A percentile compares a stretch with the other conserved stretches of the same genome.
Evolutionary conservation across 2,113 vertebrate species (phyloP).

Genomic region (Mormyrus lacerda): DNA sequence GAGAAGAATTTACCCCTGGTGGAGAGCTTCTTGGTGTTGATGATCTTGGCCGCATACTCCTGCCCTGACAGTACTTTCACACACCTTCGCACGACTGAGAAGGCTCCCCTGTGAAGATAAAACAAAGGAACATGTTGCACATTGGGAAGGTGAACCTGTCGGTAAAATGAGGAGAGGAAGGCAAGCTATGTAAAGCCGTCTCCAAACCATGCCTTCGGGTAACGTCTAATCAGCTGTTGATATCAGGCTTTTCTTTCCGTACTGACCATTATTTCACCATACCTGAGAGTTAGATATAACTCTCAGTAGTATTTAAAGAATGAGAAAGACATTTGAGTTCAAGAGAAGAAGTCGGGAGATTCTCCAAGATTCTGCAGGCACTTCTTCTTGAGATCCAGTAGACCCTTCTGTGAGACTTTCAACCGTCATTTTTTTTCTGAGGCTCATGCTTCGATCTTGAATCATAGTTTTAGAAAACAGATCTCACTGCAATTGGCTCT

Average conservation of each 20-base stretch:
- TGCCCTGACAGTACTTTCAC: slow-evolving; percentile 77
- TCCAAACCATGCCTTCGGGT: not conserved
- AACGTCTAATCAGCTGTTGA: not conserved
- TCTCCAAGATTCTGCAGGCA: not conserved
- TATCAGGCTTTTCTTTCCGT: not conserved
- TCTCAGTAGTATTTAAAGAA: not conserved
- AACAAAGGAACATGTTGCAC: slow-evolving; percentile 28
- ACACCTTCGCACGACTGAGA: slow-evolving; percentile 84
- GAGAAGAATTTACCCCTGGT: slow-evolving; percentile 68
- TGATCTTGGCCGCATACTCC: slow-evolving; percentile 86
- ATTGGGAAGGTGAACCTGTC: not conserved
- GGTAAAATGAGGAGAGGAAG: not conserved
- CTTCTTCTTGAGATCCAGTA: not conserved
- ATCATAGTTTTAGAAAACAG: not conserved
- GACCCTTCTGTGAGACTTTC: not conserved
- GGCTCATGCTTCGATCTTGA: not conserved
- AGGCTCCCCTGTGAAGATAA: slow-evolving; percentile 68
- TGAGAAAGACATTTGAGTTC: not conserved
- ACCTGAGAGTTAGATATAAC: not conserved
- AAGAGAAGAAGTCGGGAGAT: not conserved
- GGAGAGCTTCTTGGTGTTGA: slow-evolving; percentile 86
- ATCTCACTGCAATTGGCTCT: not conserved
- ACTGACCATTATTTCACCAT: not conserved
- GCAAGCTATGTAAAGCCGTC: not conserved
- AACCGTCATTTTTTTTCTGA: not conserved